A percentile compares a stretch with the other conserved stretches of the same genome.
Evolutionary conservation across 2,113 vertebrate genomes (phyloP).

Genomic region (Chitala chitala): DNA sequence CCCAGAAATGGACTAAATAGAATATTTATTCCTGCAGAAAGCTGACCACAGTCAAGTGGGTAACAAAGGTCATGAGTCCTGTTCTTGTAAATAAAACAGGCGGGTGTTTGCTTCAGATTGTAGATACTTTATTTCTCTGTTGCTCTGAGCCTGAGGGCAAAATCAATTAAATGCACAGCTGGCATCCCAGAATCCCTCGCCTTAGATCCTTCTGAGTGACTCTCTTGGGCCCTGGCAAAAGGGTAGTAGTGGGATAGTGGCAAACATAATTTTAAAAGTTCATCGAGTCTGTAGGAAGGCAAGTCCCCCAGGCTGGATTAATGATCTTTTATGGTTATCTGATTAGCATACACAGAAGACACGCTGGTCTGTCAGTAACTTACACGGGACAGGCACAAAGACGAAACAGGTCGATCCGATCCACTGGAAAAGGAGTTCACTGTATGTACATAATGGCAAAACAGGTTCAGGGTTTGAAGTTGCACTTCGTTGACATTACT

Average conservation of each 20-base stretch:
- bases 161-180: constrained; percentile 62
- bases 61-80: constrained; percentile 16
- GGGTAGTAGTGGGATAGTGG: constrained; percentile 34
- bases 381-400: not conserved
- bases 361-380: constrained; percentile 14
- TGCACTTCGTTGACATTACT: not conserved
- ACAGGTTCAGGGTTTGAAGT: not conserved
- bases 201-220: constrained; percentile 39
- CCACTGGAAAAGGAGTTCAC: not conserved
- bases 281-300: constrained; percentile 33
- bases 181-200: constrained; percentile 43
- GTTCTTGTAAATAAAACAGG: constrained; percentile 23
- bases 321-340: constrained; percentile 40
- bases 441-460: constrained; percentile 28
- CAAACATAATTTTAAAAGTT: constrained; percentile 22
- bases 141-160: constrained; percentile 48
- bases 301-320: constrained; percentile 44
- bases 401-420: constrained; percentile 12
- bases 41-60: not conserved
- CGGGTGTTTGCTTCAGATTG: not conserved
- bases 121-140: constrained; percentile 40
- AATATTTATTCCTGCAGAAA: not conserved
- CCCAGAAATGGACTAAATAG: not conserved
- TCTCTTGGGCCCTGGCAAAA: constrained; percentile 40
- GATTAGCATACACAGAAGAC: constrained; percentile 42